Evolutionary conservation across 1,140 invertebrate species (phyloP), one percentile per base, ranked within the genome.

Genomic region (Drosophila gunungcola): DNA sequence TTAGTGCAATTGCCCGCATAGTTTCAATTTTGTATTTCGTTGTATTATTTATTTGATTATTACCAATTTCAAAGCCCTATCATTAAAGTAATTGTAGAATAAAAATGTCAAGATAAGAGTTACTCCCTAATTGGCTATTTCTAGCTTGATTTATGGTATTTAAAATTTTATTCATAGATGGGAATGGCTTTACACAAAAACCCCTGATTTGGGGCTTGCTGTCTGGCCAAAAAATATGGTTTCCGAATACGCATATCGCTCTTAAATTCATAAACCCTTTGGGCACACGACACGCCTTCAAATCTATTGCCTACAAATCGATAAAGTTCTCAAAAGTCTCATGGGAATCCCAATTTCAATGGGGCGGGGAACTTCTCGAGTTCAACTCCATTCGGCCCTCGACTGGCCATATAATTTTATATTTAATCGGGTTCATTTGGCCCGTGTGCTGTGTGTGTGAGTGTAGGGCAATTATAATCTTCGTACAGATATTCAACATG

Each of bases 401-500:
- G n/a, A n/a, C 25, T 42, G 25, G 52, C 52, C 42, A 56, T 46
- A 51, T 69, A 68, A 42, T 48, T 52, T 2, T 16, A 46, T 27
- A 11, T 46, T 69, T 29, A 48, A 45, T 43, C 36, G 57, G 27
- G 12, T 55, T 39, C 55, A 32, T 57, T 43, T 56, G 42, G 29
- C 27, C 11, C 27, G 29, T n/a, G 13, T 16, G 45, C 25, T 64
- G 39, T 58, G 46, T 58, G 46, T 48, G 56, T 39, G 25, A 58
- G 46, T 52, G 54, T 34, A 60, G 36, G 41, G 55, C 68, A 79
- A 74, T 75, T 86, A 78, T 67, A 81, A 78, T 86, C 68, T 69
- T 58, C 45, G 54, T 69, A 68, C 64, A 81, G 73, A 77, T 60
- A 64, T 75, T 76, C 43, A 61, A 60, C 62, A 61, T 82, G 45